Conservation (phyloP, 2,113 vertebrate genomes). For the Sardina pilchardus region DNA sequence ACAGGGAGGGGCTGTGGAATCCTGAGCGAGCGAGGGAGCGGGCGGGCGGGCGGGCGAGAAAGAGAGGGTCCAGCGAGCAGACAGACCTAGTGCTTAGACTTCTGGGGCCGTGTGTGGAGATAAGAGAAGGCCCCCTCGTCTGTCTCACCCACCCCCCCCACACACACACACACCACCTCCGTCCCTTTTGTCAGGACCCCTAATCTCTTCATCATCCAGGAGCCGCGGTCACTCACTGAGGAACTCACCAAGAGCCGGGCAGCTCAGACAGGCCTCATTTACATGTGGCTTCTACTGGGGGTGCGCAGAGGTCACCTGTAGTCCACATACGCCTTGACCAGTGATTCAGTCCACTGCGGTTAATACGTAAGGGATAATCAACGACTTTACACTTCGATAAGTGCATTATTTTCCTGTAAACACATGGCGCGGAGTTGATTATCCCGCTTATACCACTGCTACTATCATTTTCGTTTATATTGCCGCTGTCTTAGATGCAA, state of each 20-base stretch:
- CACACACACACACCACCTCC: not conserved
- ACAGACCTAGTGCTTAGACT: slow-evolving; percentile 11
- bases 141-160: not conserved
- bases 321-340: not conserved
- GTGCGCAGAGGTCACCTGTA: not conserved
- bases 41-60: not conserved
- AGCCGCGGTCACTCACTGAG: slow-evolving; percentile 16
- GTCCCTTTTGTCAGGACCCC: slow-evolving; percentile 9
- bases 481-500: too few species aligned
- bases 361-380: too few species aligned
- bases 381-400: too few species aligned
- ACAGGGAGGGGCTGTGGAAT: not conserved
- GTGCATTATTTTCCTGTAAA: too few species aligned
- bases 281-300: not conserved
- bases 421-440: too few species aligned
- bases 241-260: slow-evolving; percentile 3
- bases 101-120: slow-evolving; percentile 26
- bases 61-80: slow-evolving; percentile 1
- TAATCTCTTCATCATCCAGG: slow-evolving; percentile 43
- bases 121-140: slow-evolving; percentile 12
- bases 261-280: not conserved
- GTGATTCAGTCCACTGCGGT: not conserved
- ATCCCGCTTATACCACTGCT: too few species aligned
- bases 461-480: too few species aligned
- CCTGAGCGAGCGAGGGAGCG: not conserved